phyloP scores from a whole-genome alignment of 2,888 invertebrate genomes.

The Petrophora chlorosata region DNA sequence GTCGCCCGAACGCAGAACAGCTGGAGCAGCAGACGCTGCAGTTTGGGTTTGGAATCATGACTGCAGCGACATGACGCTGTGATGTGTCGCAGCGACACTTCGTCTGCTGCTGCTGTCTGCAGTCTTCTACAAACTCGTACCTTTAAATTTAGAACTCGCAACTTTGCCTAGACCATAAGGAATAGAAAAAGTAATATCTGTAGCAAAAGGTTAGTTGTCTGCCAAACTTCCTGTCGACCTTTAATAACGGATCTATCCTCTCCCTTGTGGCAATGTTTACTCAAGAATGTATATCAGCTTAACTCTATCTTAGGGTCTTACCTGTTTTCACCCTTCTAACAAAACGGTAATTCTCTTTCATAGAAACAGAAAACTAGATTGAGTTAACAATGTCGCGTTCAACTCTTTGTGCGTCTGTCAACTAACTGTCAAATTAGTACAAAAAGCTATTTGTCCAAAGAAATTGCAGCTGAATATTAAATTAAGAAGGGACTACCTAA shows the following conservation, averaged over 20 bases:
- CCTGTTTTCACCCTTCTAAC: conserved; percentile 7
- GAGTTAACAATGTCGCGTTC: conserved; percentile 58
- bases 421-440: conserved; percentile 74
- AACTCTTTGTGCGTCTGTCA: conserved; percentile 63
- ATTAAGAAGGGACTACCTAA: conserved; percentile 57
- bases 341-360: conserved; percentile 39
- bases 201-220: too few species aligned
- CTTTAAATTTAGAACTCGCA: too few species aligned
- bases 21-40: too few species aligned
- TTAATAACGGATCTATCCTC: not conserved
- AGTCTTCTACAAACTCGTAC: too few species aligned
- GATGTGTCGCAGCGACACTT: too few species aligned
- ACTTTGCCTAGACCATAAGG: too few species aligned
- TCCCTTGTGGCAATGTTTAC: not conserved
- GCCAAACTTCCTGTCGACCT: too few species aligned
- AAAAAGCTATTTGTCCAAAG: conserved; percentile 62
- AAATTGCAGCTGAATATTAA: conserved; percentile 66
- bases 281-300: not conserved
- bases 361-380: conserved; percentile 39
- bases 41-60: too few species aligned
- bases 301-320: not conserved
- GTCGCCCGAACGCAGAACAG: too few species aligned
- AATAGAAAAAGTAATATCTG: too few species aligned
- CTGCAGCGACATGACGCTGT: too few species aligned
- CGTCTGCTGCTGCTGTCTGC: too few species aligned